Conservation (phyloP, 2,113 vertebrate species). For the Acinonyx jubatus region DNA sequence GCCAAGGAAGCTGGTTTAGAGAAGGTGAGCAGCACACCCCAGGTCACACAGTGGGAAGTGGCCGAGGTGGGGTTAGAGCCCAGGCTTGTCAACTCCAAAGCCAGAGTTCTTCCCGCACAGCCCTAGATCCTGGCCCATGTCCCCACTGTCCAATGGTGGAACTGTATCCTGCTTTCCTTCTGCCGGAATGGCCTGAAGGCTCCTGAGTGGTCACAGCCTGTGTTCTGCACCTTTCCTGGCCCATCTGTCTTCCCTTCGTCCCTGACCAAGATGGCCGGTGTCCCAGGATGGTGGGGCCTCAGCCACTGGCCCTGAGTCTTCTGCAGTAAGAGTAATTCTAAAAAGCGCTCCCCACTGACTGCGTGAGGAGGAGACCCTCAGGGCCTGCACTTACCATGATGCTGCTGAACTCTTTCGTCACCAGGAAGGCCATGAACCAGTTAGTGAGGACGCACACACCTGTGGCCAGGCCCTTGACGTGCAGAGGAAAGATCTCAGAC, state of each 20-base stretch:
- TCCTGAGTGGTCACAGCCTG: not conserved
- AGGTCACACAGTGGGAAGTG: not conserved
- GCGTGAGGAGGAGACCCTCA: accelerated
- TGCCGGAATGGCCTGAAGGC: not conserved
- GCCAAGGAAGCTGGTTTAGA: not conserved
- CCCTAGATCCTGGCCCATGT: not conserved
- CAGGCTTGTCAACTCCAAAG: not conserved
- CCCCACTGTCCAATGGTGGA: accelerated
- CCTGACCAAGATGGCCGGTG: not conserved
- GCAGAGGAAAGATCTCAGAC: slow-evolving; percentile 93
- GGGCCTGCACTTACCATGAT: slow-evolving; percentile 87
- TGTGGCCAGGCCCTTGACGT: slow-evolving; percentile 87
- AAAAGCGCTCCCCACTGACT: not conserved
- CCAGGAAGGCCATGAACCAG: slow-evolving; percentile 91
- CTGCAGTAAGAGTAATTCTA: not conserved
- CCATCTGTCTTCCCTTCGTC: not conserved
- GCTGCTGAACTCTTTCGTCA: slow-evolving; percentile 91
- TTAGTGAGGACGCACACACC: slow-evolving; percentile 91
- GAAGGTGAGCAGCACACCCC: not conserved
- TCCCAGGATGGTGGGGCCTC: not conserved
- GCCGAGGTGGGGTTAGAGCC: not conserved
- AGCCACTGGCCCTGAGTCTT: not conserved
- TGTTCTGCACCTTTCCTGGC: too few relatives aligned
- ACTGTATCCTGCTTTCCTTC: not conserved
- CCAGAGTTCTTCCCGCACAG: not conserved